Percentiles rank a stretch among this genome's conserved stretches.
Conservation (phyloP, 1,140 invertebrate species). For the Pogonomyrmex barbatus region DNA sequence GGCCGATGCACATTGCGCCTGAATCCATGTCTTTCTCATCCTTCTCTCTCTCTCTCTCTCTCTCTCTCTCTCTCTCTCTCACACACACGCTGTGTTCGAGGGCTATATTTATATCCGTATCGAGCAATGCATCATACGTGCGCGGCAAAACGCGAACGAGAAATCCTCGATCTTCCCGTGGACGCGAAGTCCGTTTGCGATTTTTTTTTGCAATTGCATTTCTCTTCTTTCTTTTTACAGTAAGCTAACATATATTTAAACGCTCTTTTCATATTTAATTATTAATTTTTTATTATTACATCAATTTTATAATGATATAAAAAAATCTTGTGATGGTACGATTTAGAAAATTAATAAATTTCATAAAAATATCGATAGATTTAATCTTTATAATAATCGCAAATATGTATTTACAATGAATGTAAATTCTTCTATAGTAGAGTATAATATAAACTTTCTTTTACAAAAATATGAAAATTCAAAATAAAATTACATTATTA, state of each 20-base stretch:
- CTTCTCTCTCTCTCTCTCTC: neutral
- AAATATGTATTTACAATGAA: too few relatives aligned
- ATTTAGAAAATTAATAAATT: too few relatives aligned
- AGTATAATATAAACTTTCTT: too few relatives aligned
- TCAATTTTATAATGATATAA: too few relatives aligned
- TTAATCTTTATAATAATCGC: too few relatives aligned
- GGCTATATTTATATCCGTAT: conserved; percentile 28
- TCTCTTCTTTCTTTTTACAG: neutral
- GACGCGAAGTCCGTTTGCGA: neutral
- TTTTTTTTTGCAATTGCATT: neutral
- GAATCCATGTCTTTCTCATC: conserved; percentile 6
- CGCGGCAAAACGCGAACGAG: neutral
- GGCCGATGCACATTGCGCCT: conserved; percentile 1
- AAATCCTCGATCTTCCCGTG: neutral
- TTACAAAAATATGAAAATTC: too few relatives aligned
- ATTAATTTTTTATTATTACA: neutral
- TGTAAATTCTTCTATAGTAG: too few relatives aligned
- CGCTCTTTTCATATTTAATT: neutral
- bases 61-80: neutral
- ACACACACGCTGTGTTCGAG: too few relatives aligned
- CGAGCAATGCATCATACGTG: neutral
- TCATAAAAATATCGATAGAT: too few relatives aligned
- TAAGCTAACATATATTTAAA: neutral
- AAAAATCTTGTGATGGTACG: too few relatives aligned
- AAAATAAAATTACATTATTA: too few relatives aligned